Base-by-base conservation (phyloP, 1,140 invertebrate species). In the Cotesia glomerata region DNA sequence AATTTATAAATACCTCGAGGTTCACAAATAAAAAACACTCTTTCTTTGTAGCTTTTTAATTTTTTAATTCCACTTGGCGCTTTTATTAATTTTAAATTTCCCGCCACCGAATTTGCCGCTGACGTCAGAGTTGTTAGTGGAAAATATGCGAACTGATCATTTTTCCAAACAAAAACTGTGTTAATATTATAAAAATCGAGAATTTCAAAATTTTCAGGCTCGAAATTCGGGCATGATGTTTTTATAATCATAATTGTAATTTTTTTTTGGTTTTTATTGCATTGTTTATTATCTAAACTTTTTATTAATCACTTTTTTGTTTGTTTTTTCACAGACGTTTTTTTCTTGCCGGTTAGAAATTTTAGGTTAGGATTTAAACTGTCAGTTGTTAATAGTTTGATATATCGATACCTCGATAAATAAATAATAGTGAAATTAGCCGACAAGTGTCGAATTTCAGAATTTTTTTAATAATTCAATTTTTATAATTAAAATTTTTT, bases 1-100 rank as follows among this genome's bases (percentile, higher is more conserved):
- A 86, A 14, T 72, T 86, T 84, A 8, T 84, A 85, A 26, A 80
- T 74, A 2, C 85, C 84, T 35, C 36, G 49, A 0, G 84, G 81
- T 13, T 45, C 59, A 58, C 82, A 85, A 3, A 82, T 59, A 3
- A 86, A 4, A 64, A 82, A 87, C 8, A 82, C 68, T 75, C 84
- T 75, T 36, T 74, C 73, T 9, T 58, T 59, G 18, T 79, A 82
- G 35, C 75, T 76, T n/a, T 77, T 77, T 32, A 86, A 63, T 39
- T 67, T 75, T 72, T 76, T 81, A 9, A 86, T 77, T 8, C 62
- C 35, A 13, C 14, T 66, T 4, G 85, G 85, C 11, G 81, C 72
- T n/a, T 9, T 39, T 18, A 11, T 36, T 8, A 34, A 35, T 9
- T 45, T 45, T 32, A 4, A 14, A 8, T 14, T 18, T 5, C 5